Base-by-base conservation (phyloP, 2,888 invertebrate species). In the Patella pellucida region DNA sequence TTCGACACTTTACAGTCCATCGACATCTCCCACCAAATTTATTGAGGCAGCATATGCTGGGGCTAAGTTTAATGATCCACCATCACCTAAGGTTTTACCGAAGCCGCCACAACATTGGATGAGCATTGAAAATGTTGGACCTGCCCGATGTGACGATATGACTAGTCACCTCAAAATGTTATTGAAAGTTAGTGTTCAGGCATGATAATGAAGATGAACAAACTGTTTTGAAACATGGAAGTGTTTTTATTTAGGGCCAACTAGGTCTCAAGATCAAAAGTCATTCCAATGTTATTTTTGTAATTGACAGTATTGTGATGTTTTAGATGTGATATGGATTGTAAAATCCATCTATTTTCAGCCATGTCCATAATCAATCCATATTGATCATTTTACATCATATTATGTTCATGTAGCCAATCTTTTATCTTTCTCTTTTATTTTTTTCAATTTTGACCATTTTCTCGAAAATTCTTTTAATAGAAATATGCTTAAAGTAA, bases 51-150 rank as follows among this genome's bases (percentile, higher is more conserved):
- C 86, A 68, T 91, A 91, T 80, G 95, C 95, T 82, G 95, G 94
- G 88, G 94, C 95, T 89, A 95, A 95, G 91, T 96, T 95, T 92
- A 95, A 95, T 87, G 95, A 95, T 84, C 94, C 96, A 75, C 96
- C 96, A 72, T 94, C 95, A 76, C 95, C 96, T 69, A 94, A 94
- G 85, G 94, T 94, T 81, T 92, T 96, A 88, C 96, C 96, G 78
- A 95, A 94, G 89, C 96, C 96, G 85, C 96, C 96, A 78, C 93
- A 93, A 82, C 95, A 95, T 91, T 96, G 96, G 96, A 94, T 94
- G 91, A 73, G 27, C 23, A 50, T 19, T 56, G 73, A 70, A 75
- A 68, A 68, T 73, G 78, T 62, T 73, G 68, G 77, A 69, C 70
- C 71, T 52, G 75, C 78, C 54, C 77, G 80, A 56, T 84, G 82